Evolutionary conservation across 2,888 invertebrate species (phyloP).

Genomic region (Oligia latruncula): DNA sequence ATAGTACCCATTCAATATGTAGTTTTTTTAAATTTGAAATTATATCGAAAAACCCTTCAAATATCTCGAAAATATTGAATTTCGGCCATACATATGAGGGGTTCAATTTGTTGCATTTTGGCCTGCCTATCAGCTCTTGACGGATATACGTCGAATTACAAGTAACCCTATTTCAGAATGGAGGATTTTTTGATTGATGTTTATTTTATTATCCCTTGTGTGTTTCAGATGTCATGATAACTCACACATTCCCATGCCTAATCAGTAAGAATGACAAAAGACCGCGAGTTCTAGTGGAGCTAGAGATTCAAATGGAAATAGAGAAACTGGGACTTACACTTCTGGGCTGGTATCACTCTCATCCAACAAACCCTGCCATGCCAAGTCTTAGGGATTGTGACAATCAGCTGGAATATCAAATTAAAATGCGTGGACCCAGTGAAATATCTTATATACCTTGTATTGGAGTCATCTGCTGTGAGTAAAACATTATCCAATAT

Average conservation of each 20-base stretch:
- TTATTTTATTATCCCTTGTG: slow-evolving; percentile 8
- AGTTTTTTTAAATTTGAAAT: too few species aligned
- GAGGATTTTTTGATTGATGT: not conserved
- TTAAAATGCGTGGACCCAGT: slow-evolving; percentile 97
- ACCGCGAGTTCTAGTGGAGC: slow-evolving; percentile 94
- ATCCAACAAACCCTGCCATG: slow-evolving; percentile 96
- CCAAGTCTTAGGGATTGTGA: slow-evolving; percentile 97
- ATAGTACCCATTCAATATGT: too few species aligned
- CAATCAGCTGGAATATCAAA: slow-evolving; percentile 98
- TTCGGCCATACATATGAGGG: too few species aligned
- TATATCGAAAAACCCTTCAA: too few species aligned
- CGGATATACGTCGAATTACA: too few species aligned
- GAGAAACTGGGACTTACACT: slow-evolving; percentile 95
- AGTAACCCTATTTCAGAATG: too few species aligned
- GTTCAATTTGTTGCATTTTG: too few species aligned
- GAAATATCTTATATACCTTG: slow-evolving; percentile 98
- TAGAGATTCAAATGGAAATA: slow-evolving; percentile 95
- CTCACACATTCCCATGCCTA: slow-evolving; percentile 96
- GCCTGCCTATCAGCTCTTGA: too few species aligned
- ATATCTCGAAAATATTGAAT: too few species aligned
- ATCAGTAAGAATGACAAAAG: slow-evolving; percentile 94
- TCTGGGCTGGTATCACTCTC: slow-evolving; percentile 99
- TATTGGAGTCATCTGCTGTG: slow-evolving; percentile 97
- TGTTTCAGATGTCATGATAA: slow-evolving; percentile 94
- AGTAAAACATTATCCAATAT: slow-evolving; percentile 79